Evolutionary conservation across 2,113 vertebrate species (phyloP), one percentile per base, ranked within the genome.

Genomic region (Halcyon senegalensis): DNA sequence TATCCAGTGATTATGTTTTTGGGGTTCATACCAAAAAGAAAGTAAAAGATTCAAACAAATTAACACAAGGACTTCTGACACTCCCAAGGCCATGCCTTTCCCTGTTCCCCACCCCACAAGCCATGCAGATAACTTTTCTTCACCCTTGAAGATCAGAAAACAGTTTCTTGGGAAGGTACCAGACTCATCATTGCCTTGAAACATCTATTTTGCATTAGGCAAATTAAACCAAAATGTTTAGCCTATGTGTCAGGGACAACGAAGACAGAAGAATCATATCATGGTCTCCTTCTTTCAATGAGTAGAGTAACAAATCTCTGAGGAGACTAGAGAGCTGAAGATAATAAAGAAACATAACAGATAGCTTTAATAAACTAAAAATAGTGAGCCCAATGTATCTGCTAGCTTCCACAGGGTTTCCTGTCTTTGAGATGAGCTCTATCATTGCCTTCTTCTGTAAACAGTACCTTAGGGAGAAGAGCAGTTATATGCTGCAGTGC

Each of bases 361-460:
- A 93, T 94, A 92, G 89, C 78, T 96, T 97, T 96, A 97, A 96
- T 97, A 96, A 94, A 91, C 80, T 84, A 89, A 89, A 92, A 95
- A 91, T 63, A 91, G 80, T 66, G 77, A 95, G 9, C 15, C 13
- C 11, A 50, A 35, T 92, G 48, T 84, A 58, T 84, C 84, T 89
- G 82, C 17, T 37, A 76, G 24, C 31, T 93, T 93, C 77, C 51
- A 89, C 11, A 84, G 51, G 64, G n/a, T 23, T 90, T 89, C 25
- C 35, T 27, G 11, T 75, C 64, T 90, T 76, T 80, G 21, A 91
- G 53, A 79, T 76, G 21, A 87, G 63, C 39, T 96, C 74, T 58
- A 31, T 76, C 82, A 80, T 66, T 87, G 25, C 84, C 25, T 1
- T 2, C 64, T 79, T 84, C 46, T 87, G 46, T 78, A 87, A 89